A percentile compares a stretch with the other conserved stretches of the same genome.
Conservation (phyloP, 2,888 invertebrate species). For the Philhelius pedissequus region DNA sequence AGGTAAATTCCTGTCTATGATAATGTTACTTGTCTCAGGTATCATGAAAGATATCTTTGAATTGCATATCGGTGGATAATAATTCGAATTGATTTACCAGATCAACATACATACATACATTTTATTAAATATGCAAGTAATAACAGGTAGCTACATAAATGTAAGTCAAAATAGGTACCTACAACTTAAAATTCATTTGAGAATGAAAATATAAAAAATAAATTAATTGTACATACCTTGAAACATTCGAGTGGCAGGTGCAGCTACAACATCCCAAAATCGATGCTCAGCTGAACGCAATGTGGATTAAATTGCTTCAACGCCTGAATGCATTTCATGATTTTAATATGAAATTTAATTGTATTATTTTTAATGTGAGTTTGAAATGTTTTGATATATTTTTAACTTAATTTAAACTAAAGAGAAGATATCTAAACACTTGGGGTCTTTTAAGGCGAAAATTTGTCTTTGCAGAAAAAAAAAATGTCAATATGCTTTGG, state of each 20-base stretch:
- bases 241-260: not conserved
- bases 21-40: too few species aligned
- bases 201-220: too few species aligned
- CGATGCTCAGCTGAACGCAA: not conserved
- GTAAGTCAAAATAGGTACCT: too few species aligned
- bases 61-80: too few species aligned
- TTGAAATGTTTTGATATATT: not conserved
- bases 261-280: not conserved
- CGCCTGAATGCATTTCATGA: not conserved
- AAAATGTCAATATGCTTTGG: slow-evolving; percentile 37
- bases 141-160: too few species aligned
- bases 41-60: too few species aligned
- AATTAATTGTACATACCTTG: slow-evolving; percentile 16
- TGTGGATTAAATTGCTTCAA: not conserved
- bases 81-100: too few species aligned
- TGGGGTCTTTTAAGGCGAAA: not conserved
- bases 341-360: not conserved
- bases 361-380: not conserved
- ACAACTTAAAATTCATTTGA: too few species aligned
- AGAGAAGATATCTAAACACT: not conserved
- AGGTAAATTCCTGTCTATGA: too few species aligned
- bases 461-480: slow-evolving; percentile 6
- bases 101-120: too few species aligned
- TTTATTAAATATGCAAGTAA: too few species aligned
- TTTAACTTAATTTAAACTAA: not conserved